Evolutionary conservation across 2,888 invertebrate genomes (phyloP).

Genomic region (Rhimphoctona megacephalus): DNA sequence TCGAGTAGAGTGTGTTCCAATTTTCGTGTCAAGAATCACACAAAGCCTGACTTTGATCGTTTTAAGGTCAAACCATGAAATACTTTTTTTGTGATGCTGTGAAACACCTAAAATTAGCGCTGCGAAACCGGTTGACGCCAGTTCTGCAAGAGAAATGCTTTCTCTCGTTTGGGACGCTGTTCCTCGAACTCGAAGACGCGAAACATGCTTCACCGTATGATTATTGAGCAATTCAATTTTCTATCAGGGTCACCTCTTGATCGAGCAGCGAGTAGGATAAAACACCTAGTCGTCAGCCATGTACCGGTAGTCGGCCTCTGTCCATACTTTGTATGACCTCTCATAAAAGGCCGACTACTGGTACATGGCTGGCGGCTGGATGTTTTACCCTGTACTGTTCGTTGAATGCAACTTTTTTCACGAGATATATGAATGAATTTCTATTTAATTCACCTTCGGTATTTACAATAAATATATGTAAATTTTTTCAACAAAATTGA

Average conservation of each 20-base stretch:
- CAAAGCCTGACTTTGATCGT: neutral
- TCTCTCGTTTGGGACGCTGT: constrained; percentile 15
- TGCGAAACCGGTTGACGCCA: constrained; percentile 36
- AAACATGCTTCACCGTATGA: constrained; percentile 6
- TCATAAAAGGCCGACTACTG: too few relatives aligned
- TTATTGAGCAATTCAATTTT: constrained; percentile 19
- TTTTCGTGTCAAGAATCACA: neutral
- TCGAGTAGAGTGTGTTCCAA: neutral
- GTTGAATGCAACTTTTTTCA: neutral
- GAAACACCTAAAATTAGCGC: constrained; percentile 8
- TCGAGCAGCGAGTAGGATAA: neutral
- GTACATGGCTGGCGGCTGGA: too few relatives aligned
- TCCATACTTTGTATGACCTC: too few relatives aligned
- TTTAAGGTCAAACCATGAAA: constrained; percentile 27
- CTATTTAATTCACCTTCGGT: neutral
- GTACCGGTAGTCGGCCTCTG: too few relatives aligned
- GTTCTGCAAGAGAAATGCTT: constrained; percentile 48
- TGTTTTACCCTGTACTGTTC: neutral
- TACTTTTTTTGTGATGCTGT: constrained; percentile 25
- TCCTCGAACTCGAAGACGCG: neutral
- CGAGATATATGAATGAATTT: neutral
- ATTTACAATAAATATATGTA: neutral
- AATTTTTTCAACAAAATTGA: neutral
- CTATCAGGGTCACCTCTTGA: constrained; percentile 41
- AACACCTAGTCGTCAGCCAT: too few relatives aligned